A percentile compares a stretch with the other conserved stretches of the same genome.
Evolutionary conservation across 2,888 invertebrate genomes (phyloP).

Genomic region (Drosophila macrospina): DNA sequence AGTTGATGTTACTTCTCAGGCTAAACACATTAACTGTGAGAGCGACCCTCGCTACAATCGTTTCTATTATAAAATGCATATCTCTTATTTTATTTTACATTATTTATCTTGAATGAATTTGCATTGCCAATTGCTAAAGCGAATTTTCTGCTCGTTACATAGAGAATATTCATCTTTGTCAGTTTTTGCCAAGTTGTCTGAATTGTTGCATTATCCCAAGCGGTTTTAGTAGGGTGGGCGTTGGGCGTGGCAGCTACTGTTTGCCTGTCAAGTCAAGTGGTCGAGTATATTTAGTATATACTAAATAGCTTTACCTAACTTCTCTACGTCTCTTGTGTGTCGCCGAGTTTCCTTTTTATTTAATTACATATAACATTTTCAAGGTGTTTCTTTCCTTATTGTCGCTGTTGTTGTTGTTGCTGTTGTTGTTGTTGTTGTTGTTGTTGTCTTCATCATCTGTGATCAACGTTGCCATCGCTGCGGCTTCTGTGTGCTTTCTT

Average conservation of each 20-base stretch:
- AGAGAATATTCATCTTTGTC: slow-evolving; percentile 68
- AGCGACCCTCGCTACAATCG: slow-evolving; percentile 5
- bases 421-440: slow-evolving; percentile 23
- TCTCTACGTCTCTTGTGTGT: background rate
- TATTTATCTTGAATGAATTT: slow-evolving; percentile 45
- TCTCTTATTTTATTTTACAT: slow-evolving; percentile 14
- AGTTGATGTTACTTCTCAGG: no score
- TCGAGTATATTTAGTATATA: slow-evolving; percentile 17
- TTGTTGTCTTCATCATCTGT: slow-evolving; percentile 37
- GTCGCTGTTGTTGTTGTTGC: slow-evolving; percentile 27
- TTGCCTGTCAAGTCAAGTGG: slow-evolving; percentile 4
- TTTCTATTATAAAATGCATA: background rate
- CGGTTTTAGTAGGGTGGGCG: background rate
- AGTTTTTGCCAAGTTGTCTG: slow-evolving; percentile 15
- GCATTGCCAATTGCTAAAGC: slow-evolving; percentile 25
- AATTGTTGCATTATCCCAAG: slow-evolving; percentile 18
- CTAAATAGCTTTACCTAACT: slow-evolving; percentile 15
- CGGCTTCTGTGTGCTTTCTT: slow-evolving; percentile 18
- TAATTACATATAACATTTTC: slow-evolving; percentile 71
- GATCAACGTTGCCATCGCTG: slow-evolving; percentile 40
- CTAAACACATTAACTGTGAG: background rate
- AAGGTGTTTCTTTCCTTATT: slow-evolving; percentile 52
- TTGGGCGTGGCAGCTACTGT: background rate
- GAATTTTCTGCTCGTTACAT: slow-evolving; percentile 33
- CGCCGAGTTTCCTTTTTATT: slow-evolving; percentile 40